Conservation (phyloP, 2,113 vertebrate species). For the Oryzias curvinotus region DNA sequence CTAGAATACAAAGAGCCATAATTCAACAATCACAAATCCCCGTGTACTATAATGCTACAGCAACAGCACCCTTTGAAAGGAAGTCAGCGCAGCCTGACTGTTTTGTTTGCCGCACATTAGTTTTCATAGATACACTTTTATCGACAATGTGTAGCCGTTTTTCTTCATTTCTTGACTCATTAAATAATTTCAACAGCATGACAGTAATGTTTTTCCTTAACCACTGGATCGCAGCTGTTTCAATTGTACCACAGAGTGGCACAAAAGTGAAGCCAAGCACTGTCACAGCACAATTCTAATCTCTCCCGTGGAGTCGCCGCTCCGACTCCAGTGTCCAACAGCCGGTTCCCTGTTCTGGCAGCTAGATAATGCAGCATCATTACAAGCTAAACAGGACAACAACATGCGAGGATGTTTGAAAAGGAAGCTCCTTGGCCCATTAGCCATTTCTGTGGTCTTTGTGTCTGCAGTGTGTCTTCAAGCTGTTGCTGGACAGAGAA, state of each 20-base stretch:
- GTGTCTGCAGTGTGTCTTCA: constrained; percentile 66
- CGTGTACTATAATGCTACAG: constrained; percentile 59
- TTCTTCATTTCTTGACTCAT: constrained; percentile 12
- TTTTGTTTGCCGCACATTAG: constrained; percentile 57
- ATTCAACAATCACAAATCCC: constrained; percentile 63
- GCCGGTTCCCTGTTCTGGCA: constrained; percentile 27
- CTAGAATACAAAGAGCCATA: constrained; percentile 77
- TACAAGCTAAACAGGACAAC: constrained; percentile 51
- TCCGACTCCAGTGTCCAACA: constrained; percentile 49
- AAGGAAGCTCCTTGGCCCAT: constrained; percentile 51
- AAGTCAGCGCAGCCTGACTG: constrained; percentile 40
- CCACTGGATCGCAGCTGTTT: constrained; percentile 43
- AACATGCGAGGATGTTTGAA: constrained; percentile 56
- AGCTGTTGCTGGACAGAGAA: constrained; percentile 71
- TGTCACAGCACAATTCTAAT: constrained; percentile 63
- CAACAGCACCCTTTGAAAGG: constrained; percentile 63
- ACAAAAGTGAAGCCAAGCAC: constrained; percentile 39
- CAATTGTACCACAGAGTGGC: constrained; percentile 50
- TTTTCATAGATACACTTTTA: constrained; percentile 46
- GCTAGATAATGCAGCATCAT: constrained; percentile 53
- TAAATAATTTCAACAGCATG: constrained; percentile 41
- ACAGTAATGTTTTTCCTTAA: constrained; percentile 37
- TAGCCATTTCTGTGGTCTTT: constrained; percentile 56
- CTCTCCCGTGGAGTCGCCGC: constrained; percentile 31
- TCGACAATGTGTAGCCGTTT: constrained; percentile 48